Percentiles rank a stretch among this genome's conserved stretches.
These are phyloP conservation scores for Leptinotarsa rubiginosa DNA, from an alignment of 2,888 invertebrate genomes.

Conservation along the genomic window DNA sequence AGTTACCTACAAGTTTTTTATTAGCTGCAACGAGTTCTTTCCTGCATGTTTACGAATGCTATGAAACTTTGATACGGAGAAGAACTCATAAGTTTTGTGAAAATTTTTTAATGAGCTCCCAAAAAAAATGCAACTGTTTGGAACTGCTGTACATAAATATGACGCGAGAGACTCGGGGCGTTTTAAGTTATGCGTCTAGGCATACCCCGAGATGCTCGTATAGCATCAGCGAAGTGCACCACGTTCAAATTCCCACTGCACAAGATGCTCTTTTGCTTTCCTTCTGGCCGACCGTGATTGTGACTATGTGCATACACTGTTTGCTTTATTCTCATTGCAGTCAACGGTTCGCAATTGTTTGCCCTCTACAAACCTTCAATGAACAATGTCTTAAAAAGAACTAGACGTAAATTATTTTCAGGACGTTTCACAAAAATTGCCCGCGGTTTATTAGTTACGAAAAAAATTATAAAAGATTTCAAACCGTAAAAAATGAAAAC, in stretches of 20 bases:
- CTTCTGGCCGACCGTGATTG: not conserved
- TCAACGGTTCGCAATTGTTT: not conserved
- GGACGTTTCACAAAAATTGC: too few relatives aligned
- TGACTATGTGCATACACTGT: not conserved
- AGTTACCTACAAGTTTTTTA: not conserved
- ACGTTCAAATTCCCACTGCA: constrained; percentile 29
- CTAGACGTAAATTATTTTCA: too few relatives aligned
- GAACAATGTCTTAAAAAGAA: too few relatives aligned
- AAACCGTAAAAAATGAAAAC: too few relatives aligned
- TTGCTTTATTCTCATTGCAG: not conserved
- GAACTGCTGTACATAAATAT: constrained; percentile 59
- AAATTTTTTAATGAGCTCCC: constrained; percentile 58
- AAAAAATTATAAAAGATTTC: too few relatives aligned
- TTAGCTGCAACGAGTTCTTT: not conserved
- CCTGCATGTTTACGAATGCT: not conserved
- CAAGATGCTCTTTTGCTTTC: constrained; percentile 13
- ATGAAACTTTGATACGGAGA: constrained; percentile 29
- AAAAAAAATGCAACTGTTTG: constrained; percentile 58
- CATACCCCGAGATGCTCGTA: constrained; percentile 57
- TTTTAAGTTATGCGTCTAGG: constrained; percentile 60
- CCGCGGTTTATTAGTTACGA: too few relatives aligned
- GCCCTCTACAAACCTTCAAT: not conserved
- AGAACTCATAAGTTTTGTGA: constrained; percentile 33
- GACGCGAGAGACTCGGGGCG: constrained; percentile 56
- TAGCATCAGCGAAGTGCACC: constrained; percentile 51